Evolutionary conservation across 1,140 invertebrate genomes (phyloP).

Genomic region (Lepidostoma basale): DNA sequence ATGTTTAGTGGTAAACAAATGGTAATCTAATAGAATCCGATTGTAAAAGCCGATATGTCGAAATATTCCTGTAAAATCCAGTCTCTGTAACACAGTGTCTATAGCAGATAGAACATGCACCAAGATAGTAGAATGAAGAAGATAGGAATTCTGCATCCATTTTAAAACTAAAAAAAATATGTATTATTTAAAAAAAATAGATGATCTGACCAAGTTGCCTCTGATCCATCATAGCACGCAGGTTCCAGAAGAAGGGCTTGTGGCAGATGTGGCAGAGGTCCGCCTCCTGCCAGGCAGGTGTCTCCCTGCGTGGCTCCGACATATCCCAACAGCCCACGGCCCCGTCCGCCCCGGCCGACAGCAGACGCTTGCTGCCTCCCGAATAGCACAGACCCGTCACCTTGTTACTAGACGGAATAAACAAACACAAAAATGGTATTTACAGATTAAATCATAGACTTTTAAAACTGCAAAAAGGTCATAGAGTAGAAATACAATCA

Average conservation of each 20-base stretch:
- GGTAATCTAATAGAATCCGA: too few species aligned
- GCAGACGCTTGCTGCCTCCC: constrained; percentile 77
- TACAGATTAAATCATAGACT: too few species aligned
- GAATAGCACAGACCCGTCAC: constrained; percentile 84
- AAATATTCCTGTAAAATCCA: too few species aligned
- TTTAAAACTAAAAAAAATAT: neutral
- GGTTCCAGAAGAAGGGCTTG: constrained; percentile 98
- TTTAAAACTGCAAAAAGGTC: too few species aligned
- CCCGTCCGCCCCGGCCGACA: constrained; percentile 93
- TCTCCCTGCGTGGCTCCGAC: constrained; percentile 84
- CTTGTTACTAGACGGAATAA: too few species aligned
- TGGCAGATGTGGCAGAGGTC: constrained; percentile 93
- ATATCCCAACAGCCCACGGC: constrained; percentile 93
- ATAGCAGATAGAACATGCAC: too few species aligned
- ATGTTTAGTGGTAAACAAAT: too few species aligned
- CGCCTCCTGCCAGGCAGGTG: constrained; percentile 91
- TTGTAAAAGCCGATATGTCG: too few species aligned
- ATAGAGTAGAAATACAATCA: too few species aligned
- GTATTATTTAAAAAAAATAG: neutral
- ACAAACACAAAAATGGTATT: too few species aligned
- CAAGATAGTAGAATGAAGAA: too few species aligned
- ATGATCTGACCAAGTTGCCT: constrained; percentile 82
- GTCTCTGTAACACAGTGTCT: too few species aligned
- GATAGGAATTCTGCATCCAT: neutral
- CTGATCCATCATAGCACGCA: constrained; percentile 97